Percentiles rank a stretch among this genome's conserved stretches.
Evolutionary conservation across 2,888 invertebrate species (phyloP).

Genomic region (Dolomedes plantarius): DNA sequence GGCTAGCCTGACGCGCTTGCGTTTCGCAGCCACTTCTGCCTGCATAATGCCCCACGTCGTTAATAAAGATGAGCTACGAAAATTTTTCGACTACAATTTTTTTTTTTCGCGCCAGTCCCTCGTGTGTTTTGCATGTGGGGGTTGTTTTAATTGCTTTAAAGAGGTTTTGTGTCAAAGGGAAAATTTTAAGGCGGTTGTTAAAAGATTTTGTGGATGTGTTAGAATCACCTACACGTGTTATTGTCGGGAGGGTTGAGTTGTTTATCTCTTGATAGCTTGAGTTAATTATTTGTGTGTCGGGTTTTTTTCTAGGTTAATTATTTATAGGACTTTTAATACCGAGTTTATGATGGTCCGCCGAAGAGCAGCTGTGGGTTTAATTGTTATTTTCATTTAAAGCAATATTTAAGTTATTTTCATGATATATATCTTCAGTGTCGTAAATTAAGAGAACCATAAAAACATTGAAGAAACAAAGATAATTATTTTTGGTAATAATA

Average conservation of each 20-base stretch:
- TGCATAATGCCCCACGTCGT: conserved; percentile 64
- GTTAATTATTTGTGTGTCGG: conserved; percentile 36
- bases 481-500: background rate
- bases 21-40: conserved; percentile 13
- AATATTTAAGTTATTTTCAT: background rate
- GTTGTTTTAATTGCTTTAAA: conserved; percentile 57
- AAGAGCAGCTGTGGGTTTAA: background rate
- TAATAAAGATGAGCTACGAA: conserved; percentile 64
- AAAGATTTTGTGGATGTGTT: conserved; percentile 1
- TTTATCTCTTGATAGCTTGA: conserved; percentile 24
- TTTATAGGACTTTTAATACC: no score
- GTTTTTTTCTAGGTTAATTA: conserved; percentile 2
- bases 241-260: background rate
- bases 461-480: background rate
- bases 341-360: no score
- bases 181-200: conserved; percentile 46
- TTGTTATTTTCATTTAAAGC: background rate
- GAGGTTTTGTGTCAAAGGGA: conserved; percentile 10
- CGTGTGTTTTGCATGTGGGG: conserved; percentile 27
- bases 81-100: conserved; percentile 45
- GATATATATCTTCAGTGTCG: background rate
- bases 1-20: background rate
- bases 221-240: conserved; percentile 23
- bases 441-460: background rate
- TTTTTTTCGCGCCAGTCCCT: conserved; percentile 5